Evolutionary conservation across 2,888 invertebrate genomes (phyloP).

Genomic region (Tubulanus polymorphus): DNA sequence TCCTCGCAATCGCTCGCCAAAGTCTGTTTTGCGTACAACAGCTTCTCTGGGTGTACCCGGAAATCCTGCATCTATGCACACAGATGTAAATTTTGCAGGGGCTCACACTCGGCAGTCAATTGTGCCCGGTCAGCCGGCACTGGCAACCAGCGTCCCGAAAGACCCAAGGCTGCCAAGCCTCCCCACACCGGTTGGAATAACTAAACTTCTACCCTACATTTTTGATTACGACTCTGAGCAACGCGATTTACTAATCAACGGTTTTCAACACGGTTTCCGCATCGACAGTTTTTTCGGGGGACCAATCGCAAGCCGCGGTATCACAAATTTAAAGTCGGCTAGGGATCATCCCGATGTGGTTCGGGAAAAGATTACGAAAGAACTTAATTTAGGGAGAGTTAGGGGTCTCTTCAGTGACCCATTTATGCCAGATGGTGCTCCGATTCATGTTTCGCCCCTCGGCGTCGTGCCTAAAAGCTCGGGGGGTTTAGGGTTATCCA

Average conservation of each 20-base stretch:
- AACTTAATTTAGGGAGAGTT: background rate
- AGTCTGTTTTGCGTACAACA: no score
- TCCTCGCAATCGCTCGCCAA: background rate
- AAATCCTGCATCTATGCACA: background rate
- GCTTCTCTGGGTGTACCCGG: background rate
- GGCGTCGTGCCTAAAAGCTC: no score
- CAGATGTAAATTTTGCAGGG: background rate
- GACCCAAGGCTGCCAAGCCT: background rate
- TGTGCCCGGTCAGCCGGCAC: background rate
- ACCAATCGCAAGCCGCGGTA: no score
- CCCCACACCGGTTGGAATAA: background rate
- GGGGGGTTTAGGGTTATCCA: slow-evolving; percentile 13
- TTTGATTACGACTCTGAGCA: background rate
- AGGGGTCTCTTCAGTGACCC: background rate
- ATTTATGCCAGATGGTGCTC: no score
- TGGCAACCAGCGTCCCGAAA: background rate
- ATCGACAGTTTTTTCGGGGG: background rate
- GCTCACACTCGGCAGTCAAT: background rate
- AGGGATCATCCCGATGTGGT: background rate
- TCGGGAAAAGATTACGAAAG: background rate
- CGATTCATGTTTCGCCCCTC: no score
- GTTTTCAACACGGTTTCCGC: background rate
- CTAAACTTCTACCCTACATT: background rate
- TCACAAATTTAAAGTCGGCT: background rate
- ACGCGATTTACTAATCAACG: background rate